Base-by-base conservation (phyloP, 2,113 vertebrate genomes). In the Cavia porcellus region DNA sequence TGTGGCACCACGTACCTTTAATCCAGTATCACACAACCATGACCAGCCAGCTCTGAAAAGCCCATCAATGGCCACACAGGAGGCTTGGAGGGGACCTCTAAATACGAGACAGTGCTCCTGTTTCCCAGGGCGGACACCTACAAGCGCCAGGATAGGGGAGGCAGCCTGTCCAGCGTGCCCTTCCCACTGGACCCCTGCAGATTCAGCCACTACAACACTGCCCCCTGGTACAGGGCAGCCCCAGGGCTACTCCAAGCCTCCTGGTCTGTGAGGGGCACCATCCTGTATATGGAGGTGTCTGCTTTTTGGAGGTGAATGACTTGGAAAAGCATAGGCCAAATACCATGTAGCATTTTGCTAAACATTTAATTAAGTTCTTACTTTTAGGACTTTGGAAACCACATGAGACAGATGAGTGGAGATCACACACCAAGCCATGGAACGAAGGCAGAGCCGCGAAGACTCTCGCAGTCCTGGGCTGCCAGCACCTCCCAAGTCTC, bases 341-440 rank as follows among this genome's bases (percentile, higher is more conserved):
- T 12, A 47, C 62, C 13, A 7, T 3, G 19, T 3, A 24, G 64
- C 62, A 42, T 70, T 96, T 57, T 62, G 62, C 89, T 90, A 52
- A 94, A 89, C 6, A 20, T 70, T 74, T 79, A 55, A 86, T 82
- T 82, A 82, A 86, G 86, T 19, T 66, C 35, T 52, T 77, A 77
- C 38, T 75, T 92, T 62, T 82, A 86, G 74, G 81, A 86, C 32
- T 45, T 75, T 38, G 70, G 79, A 42, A 81, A 81, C 42, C 59
- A 32, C 12, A 20, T 75, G 57, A 94, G 86, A 28, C 35, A 75
- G 72, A 55, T 38, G 24, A 80, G 70, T n/a, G 17, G 28, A 68
- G 50, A 57, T 28, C 0, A 1, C 30, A 1, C 2, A 2, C 2
- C 8, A 47, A 0, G 50, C 64, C 14, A 3, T 3, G 0, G 24